A percentile compares a stretch with the other conserved stretches of the same genome.
These are phyloP conservation scores for Porites cylindrica DNA, from an alignment of 92 coral and sea anemone species.

Conservation along the genomic window DNA sequence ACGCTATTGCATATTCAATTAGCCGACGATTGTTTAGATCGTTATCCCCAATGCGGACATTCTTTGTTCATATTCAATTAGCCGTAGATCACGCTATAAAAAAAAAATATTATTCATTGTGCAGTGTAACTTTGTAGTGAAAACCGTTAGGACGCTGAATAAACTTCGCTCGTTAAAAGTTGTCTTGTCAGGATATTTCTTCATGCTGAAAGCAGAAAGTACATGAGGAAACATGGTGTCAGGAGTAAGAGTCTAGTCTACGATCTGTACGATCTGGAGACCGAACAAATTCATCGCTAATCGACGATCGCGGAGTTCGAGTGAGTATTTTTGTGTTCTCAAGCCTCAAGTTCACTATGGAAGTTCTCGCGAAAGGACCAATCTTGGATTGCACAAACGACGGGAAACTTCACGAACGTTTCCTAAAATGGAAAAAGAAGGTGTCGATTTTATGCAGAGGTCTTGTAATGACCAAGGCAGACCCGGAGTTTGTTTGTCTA, in stretches of 20 bases:
- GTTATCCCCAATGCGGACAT: no score
- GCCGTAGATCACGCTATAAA: no score
- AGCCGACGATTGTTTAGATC: no score
- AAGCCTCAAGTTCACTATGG: constrained; percentile 10
- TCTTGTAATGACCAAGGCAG: constrained; percentile 30
- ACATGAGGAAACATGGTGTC: constrained; percentile 24
- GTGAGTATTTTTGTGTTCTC: neutral
- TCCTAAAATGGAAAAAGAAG: constrained; percentile 25
- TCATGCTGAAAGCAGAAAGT: no score
- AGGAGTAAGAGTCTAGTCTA: constrained; percentile 18
- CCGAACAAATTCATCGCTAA: constrained; percentile 4
- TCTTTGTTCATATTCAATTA: no score
- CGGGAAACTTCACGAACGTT: constrained; percentile 7
- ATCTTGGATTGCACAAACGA: constrained; percentile 9
- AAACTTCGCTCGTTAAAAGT: no score
- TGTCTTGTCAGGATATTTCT: no score
- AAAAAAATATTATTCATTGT: no score
- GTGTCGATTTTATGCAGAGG: constrained; percentile 31
- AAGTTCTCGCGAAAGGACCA: constrained; percentile 31
- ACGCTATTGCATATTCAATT: no score
- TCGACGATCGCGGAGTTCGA: constrained; percentile 10
- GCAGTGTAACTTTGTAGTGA: no score
- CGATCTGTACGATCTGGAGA: neutral
- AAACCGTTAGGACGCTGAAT: no score
- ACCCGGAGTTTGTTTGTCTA: constrained; percentile 17